phyloP scores from a whole-genome alignment of 2,888 invertebrate genomes.

The Drosophila mimica region DNA sequence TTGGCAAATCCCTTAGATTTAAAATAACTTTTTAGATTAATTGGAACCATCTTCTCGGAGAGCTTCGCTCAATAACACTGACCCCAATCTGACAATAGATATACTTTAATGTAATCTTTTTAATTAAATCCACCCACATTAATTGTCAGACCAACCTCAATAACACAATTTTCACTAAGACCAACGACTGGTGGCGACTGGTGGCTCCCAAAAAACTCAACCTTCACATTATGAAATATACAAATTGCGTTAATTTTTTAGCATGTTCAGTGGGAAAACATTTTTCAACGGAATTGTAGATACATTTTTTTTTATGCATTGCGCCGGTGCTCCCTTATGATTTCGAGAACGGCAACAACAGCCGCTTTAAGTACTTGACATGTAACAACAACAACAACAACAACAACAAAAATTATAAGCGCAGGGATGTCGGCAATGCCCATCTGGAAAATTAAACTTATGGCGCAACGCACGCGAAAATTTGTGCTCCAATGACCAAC shows the following conservation, averaged over 20 bases:
- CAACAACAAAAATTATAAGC: slow-evolving; percentile 5
- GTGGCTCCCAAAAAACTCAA: slow-evolving; percentile 3
- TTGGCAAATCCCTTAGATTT: background rate
- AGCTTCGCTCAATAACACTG: background rate
- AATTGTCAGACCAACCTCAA: slow-evolving; percentile 26
- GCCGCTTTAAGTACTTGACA: slow-evolving; percentile 71
- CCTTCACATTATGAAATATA: slow-evolving; percentile 54
- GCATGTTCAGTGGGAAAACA: slow-evolving; percentile 52
- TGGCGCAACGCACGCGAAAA: slow-evolving; percentile 65
- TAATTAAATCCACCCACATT: slow-evolving; percentile 30
- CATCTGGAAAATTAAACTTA: slow-evolving; percentile 62
- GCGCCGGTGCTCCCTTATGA: slow-evolving; percentile 51
- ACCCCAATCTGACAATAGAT: background rate
- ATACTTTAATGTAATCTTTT: slow-evolving; percentile 14
- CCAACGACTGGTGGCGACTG: background rate
- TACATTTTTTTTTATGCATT: slow-evolving; percentile 14
- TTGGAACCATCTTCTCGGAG: background rate
- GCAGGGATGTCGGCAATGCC: slow-evolving; percentile 25
- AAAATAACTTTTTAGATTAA: background rate
- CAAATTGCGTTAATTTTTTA: slow-evolving; percentile 75
- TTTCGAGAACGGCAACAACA: slow-evolving; percentile 46
- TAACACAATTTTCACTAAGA: slow-evolving; percentile 47
- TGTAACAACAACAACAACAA: slow-evolving; percentile 36
- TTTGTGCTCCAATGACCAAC: slow-evolving; percentile 47
- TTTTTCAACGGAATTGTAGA: slow-evolving; percentile 42